Evolutionary conservation across 2,888 invertebrate species (phyloP), one percentile per base, ranked within the genome.

Genomic region (Cheilosia variabilis): DNA sequence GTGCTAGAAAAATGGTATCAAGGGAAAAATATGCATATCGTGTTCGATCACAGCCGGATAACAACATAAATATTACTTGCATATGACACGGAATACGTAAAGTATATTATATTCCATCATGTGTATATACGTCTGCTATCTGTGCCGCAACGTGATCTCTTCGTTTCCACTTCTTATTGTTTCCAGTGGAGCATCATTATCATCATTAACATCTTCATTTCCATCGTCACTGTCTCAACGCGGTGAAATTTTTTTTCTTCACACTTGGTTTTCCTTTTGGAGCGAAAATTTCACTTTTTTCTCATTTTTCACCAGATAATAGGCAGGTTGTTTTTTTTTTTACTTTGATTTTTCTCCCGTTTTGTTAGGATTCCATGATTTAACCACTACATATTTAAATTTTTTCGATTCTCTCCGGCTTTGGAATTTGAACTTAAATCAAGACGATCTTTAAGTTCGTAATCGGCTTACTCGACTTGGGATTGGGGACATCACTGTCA

Each of bases 201-300:
- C 66, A 60, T 68, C 45, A 24, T 17, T 60, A 53, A 31, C 60
- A 68, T 75, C 75, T 81, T 41, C 43, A 63, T 63, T 68, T 75
- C 75, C 19, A 76, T 76, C 63, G 50, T 62, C 80, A 68, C 41
- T 68, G 68, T 62, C 60, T 65, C 24, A 15, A 13, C 57, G 34
- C 19, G 75, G 75, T 75, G 80, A 81, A 81, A 81, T 75, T 50
- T 27, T 60, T 55, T 68, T 27, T 7, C 4, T 37, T 37, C 13
- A 13, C 45, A 53, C n/a, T 22, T 75, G 31, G 17, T 47, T 75
- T 43, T 75, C 57, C 41, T 7, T 68, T 80, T 66, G 22, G 53
- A 75, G 60, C 37, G 27, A 65, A 78, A 69, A 72, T 81, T 75
- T 81, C 75, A 81, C 81, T 81, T 81, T 77, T 71, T 68, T 69